Evolutionary conservation across 1,140 invertebrate genomes (phyloP).

Genomic region (Bombus picipes): DNA sequence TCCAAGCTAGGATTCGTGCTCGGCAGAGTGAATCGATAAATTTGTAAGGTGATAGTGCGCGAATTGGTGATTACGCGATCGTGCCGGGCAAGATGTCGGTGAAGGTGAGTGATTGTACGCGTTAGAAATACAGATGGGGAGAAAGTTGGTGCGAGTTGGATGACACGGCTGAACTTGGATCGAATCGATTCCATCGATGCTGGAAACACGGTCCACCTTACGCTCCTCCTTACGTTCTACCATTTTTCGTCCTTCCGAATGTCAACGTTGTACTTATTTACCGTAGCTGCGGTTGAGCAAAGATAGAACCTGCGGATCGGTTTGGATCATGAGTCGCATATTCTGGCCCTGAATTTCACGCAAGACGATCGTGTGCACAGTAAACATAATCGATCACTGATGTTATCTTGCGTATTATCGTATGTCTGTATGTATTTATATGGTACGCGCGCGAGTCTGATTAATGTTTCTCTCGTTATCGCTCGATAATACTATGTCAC

Average conservation of each 20-base stretch:
- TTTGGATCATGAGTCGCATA: neutral
- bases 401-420: too few relatives aligned
- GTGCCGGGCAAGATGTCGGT: constrained; percentile 77
- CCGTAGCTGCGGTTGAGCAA: too few relatives aligned
- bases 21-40: constrained; percentile 65
- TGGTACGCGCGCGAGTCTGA: neutral
- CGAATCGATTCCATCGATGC: neutral
- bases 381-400: neutral
- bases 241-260: neutral
- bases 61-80: constrained; percentile 60
- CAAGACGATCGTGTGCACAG: neutral
- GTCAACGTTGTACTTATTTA: neutral
- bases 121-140: neutral
- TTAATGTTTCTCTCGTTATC: neutral
- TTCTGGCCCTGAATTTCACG: neutral
- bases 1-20: neutral
- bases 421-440: neutral
- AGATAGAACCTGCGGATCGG: too few relatives aligned
- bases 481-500: neutral
- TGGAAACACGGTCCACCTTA: accelerated
- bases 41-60: constrained; percentile 64
- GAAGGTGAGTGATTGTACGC: constrained; percentile 73
- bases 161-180: neutral
- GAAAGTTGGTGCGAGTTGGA: neutral
- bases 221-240: neutral